Conservation (phyloP, 2,888 invertebrate genomes). For the Bombyx huttoni region DNA sequence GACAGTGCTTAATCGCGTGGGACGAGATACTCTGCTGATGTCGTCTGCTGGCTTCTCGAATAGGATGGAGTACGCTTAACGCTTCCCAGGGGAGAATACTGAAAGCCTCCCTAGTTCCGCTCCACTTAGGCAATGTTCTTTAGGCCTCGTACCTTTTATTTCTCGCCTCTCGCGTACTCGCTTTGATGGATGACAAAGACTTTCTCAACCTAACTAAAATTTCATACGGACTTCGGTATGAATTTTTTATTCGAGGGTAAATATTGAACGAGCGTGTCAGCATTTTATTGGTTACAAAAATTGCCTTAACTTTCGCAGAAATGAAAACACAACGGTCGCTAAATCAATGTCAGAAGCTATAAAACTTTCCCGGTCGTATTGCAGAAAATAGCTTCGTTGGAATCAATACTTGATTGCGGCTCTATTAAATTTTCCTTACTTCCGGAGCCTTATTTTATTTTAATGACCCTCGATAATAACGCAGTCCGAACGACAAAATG, state of each 20-base stretch:
- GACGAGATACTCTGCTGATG: conserved; percentile 2
- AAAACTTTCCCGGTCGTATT: background rate
- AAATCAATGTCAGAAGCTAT: no score
- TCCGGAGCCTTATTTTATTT: no score
- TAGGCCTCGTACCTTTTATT: conserved; percentile 29
- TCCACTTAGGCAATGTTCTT: conserved; percentile 34
- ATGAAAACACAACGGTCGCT: background rate
- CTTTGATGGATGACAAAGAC: conserved; percentile 1
- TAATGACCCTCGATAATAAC: background rate
- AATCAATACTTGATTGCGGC: background rate
- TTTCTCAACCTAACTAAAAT: background rate
- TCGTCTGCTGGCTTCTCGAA: conserved; percentile 5
- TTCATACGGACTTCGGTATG: background rate
- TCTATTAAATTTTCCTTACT: background rate
- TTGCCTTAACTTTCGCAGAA: background rate
- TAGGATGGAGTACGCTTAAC: conserved; percentile 21
- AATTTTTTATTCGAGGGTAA: no score
- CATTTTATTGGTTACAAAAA: no score
- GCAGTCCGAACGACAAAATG: background rate
- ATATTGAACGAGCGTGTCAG: no score
- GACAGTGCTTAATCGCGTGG: conserved; percentile 7
- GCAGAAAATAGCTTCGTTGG: conserved; percentile 7
- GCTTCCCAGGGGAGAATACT: conserved; percentile 26
- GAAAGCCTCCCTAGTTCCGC: conserved; percentile 34
- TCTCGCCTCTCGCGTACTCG: conserved; percentile 13